Conservation (phyloP, 2,888 invertebrate genomes). For the Acanthacorydalis orientalis region DNA sequence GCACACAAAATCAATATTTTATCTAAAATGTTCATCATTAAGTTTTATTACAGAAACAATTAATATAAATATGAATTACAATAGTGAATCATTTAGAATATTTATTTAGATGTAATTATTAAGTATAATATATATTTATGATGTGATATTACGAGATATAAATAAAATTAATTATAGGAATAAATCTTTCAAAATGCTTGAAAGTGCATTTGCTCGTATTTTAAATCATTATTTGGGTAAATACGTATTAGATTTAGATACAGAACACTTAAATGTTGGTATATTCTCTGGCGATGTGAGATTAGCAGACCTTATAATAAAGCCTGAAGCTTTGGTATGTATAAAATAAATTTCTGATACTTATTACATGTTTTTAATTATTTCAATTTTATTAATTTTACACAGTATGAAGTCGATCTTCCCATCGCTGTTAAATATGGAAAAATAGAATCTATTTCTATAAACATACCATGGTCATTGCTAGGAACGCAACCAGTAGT, state of each 20-base stretch:
- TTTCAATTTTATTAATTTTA: slow-evolving; percentile 12
- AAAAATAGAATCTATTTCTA: slow-evolving; percentile 53
- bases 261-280: slow-evolving; percentile 67
- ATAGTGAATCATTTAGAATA: too few species aligned
- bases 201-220: slow-evolving; percentile 61
- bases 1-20: too few species aligned
- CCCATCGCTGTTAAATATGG: slow-evolving; percentile 72
- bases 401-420: slow-evolving; percentile 62
- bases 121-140: too few species aligned
- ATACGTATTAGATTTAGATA: slow-evolving; percentile 67
- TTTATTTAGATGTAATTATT: too few species aligned
- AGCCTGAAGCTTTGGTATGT: slow-evolving; percentile 67
- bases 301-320: slow-evolving; percentile 57
- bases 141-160: neutral
- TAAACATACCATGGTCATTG: slow-evolving; percentile 65
- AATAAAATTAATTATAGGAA: neutral
- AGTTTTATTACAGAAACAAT: too few species aligned
- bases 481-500: slow-evolving; percentile 57
- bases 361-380: neutral
- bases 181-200: slow-evolving; percentile 41
- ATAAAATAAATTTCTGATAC: neutral
- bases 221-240: slow-evolving; percentile 66
- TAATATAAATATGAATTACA: too few species aligned
- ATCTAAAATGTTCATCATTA: too few species aligned
- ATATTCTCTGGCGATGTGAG: slow-evolving; percentile 69